phyloP scores from a whole-genome alignment of 1,140 invertebrate species.

The Venustaconcha ellipsiformis region DNA sequence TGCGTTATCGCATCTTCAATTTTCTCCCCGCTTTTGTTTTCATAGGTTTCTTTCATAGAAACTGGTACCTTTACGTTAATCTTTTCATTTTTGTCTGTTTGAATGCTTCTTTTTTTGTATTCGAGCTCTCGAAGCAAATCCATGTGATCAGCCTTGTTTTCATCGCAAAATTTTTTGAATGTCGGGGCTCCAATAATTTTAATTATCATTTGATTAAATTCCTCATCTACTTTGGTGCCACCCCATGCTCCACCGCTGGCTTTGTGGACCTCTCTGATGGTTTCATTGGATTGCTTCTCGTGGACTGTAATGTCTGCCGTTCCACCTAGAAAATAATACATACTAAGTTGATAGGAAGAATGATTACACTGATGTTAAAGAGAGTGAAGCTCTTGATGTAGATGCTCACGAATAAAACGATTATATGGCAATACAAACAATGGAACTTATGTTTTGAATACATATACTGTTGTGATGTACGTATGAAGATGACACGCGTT shows the following conservation, averaged over 20 bases:
- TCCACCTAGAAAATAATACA: conserved; percentile 11
- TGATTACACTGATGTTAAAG: no score
- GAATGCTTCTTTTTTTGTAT: conserved; percentile 25
- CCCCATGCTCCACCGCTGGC: conserved; percentile 36
- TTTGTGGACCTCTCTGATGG: conserved; percentile 28
- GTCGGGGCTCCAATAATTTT: conserved; percentile 17
- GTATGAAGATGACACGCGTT: no score
- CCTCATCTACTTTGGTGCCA: conserved; percentile 32
- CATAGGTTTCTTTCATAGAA: conserved; percentile 5
- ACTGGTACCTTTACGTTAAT: conserved; percentile 26
- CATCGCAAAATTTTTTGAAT: conserved; percentile 18
- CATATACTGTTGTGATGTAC: no score
- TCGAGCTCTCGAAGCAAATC: conserved; percentile 30
- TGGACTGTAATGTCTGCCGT: conserved; percentile 35
- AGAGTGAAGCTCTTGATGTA: no score
- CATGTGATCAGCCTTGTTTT: conserved; percentile 22
- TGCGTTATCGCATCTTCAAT: conserved; percentile 21
- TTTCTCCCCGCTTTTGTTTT: conserved; percentile 2
- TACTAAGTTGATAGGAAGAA: no score
- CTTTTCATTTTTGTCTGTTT: conserved; percentile 12
- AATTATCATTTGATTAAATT: conserved; percentile 19
- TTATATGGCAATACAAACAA: no score
- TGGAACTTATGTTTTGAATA: no score
- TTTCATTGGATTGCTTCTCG: conserved; percentile 2
- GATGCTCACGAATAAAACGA: no score